Evolutionary conservation across 2,113 vertebrate genomes (phyloP).

Genomic region (Paradoxurus hermaphroditus): DNA sequence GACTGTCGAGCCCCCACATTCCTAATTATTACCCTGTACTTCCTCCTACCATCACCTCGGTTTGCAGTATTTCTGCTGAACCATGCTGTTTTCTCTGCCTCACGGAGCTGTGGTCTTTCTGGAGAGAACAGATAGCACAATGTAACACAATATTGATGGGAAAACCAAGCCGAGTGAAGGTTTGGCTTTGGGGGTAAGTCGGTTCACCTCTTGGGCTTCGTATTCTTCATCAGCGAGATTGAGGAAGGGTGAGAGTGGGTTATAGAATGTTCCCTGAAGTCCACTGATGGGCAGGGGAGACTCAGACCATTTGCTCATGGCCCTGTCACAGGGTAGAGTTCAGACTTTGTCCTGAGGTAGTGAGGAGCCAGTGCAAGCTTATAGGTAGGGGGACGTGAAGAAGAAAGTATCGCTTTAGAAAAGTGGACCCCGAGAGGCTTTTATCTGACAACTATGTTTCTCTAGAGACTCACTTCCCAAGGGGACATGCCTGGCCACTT

Average conservation of each 20-base stretch:
- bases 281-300: background rate
- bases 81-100: background rate
- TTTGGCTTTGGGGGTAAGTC: background rate
- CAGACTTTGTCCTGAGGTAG: background rate
- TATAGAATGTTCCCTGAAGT: background rate
- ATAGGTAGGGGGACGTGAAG: background rate
- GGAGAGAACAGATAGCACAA: background rate
- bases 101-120: background rate
- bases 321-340: background rate
- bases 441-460: background rate
- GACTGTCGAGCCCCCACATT: background rate
- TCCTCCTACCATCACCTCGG: background rate
- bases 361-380: background rate
- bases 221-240: background rate
- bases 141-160: background rate
- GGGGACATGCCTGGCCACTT: background rate
- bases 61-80: background rate
- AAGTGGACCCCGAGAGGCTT: background rate
- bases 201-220: background rate
- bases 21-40: background rate
- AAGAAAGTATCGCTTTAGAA: background rate
- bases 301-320: background rate
- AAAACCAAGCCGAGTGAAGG: background rate
- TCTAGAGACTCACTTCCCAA: background rate
- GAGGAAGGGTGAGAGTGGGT: background rate